A percentile compares a stretch with the other conserved stretches of the same genome.
Conservation (phyloP, 2,797 vertebrate genomes). For the Mionectes olivaceus region DNA sequence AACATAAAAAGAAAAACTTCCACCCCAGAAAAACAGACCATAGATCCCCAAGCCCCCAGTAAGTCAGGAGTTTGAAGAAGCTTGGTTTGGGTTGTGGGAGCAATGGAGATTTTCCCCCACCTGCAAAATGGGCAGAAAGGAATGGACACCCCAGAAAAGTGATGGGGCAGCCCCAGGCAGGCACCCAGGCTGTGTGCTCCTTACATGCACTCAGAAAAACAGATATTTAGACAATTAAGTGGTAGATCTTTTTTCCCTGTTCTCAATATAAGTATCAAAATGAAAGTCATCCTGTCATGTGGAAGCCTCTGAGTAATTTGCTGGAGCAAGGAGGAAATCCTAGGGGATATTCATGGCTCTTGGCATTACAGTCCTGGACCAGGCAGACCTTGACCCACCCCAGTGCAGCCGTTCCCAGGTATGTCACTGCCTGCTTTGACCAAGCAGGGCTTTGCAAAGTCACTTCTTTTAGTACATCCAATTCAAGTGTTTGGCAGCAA, state of each 20-base stretch:
- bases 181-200: neutral
- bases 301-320: neutral
- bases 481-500: neutral
- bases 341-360: neutral
- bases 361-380: neutral
- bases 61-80: neutral
- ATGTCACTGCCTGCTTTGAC: neutral
- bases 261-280: neutral
- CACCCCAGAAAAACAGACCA: neutral
- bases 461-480: neutral
- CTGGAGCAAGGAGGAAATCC: neutral
- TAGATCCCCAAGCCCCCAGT: rapidly evolving
- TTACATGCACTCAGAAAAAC: neutral
- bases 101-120: neutral
- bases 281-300: neutral
- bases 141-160: rapidly evolving
- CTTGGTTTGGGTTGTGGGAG: neutral
- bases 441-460: neutral
- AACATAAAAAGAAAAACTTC: neutral
- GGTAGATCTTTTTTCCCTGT: neutral
- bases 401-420: neutral
- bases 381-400: neutral
- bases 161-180: neutral
- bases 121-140: neutral
- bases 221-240: neutral